These are phyloP conservation scores for Parazoanthus swiftii DNA, from an alignment of 92 coral and sea anemone species.

Conservation along the genomic window DNA sequence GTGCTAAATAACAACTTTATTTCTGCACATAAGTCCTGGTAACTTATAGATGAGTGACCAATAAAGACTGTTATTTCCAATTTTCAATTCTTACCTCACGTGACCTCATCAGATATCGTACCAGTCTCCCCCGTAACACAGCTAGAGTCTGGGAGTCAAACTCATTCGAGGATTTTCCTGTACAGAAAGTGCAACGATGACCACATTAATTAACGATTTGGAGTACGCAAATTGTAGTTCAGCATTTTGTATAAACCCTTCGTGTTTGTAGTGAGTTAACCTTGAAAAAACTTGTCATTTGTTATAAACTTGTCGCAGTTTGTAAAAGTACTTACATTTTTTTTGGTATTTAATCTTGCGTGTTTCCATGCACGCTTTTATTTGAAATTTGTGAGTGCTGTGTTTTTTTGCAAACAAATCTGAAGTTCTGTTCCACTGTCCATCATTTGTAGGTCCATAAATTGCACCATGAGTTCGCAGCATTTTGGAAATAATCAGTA, in stretches of 20 bases:
- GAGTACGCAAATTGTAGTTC: neutral
- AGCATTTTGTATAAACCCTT: neutral
- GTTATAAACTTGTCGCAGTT: too few species aligned
- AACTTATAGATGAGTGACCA: too few species aligned
- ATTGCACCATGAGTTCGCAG: too few species aligned
- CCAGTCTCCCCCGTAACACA: conserved; percentile 94
- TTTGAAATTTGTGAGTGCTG: neutral
- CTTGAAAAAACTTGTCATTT: too few species aligned
- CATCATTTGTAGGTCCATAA: too few species aligned
- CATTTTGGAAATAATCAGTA: too few species aligned
- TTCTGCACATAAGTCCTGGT: too few species aligned
- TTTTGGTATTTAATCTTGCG: neutral
- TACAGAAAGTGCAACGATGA: neutral
- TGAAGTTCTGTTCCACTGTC: too few species aligned
- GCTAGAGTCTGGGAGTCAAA: conserved; percentile 95
- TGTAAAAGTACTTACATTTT: neutral
- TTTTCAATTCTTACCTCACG: conserved; percentile 72
- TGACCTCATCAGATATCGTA: conserved; percentile 94
- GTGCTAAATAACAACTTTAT: too few species aligned
- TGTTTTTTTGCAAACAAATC: too few species aligned
- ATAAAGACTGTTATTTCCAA: too few species aligned
- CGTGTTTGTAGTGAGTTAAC: too few species aligned
- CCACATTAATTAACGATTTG: neutral
- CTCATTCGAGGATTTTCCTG: conserved; percentile 83
- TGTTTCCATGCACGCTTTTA: neutral